A percentile compares a stretch with the other conserved stretches of the same genome.
These are phyloP conservation scores for Melanotaenia boesemani DNA, from an alignment of 2,797 vertebrate genomes.

Conservation along the genomic window DNA sequence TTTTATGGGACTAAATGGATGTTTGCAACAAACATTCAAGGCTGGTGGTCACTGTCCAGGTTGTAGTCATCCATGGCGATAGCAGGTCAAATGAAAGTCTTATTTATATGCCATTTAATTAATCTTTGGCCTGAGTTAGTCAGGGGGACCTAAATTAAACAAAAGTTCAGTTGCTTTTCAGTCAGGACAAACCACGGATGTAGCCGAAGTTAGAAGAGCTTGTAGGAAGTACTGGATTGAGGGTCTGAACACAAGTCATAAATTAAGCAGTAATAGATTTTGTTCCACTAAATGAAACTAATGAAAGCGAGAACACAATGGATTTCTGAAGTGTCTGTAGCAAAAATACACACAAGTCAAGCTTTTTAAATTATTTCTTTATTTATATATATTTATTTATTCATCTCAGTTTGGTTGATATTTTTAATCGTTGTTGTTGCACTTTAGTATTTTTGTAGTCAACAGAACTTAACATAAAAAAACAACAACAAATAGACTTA, in stretches of 20 bases:
- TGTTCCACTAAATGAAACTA: neutral
- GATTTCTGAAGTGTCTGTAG: neutral
- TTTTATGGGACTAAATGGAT: neutral
- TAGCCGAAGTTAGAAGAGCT: no score
- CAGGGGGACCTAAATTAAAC: neutral
- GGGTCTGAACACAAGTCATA: neutral
- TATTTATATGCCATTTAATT: neutral
- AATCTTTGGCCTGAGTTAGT: neutral
- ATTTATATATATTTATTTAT: conserved; percentile 89
- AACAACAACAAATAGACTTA: conserved; percentile 81
- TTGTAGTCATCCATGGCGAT: no score
- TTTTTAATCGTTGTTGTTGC: conserved; percentile 86
- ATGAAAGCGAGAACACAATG: no score
- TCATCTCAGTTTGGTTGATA: conserved; percentile 90
- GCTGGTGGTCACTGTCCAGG: neutral
- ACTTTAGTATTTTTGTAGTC: conserved; percentile 91
- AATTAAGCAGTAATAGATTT: neutral
- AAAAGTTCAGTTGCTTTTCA: neutral
- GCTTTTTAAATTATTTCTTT: conserved; percentile 86
- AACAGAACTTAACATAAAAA: conserved; percentile 86
- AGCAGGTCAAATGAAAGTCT: no score
- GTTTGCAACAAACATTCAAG: neutral
- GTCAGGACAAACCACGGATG: neutral
- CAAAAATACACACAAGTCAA: conserved; percentile 41
- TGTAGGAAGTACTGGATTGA: neutral